A percentile compares a stretch with the other conserved stretches of the same genome.
Conservation (phyloP, 2,113 vertebrate species). For the Merops nubicus region DNA sequence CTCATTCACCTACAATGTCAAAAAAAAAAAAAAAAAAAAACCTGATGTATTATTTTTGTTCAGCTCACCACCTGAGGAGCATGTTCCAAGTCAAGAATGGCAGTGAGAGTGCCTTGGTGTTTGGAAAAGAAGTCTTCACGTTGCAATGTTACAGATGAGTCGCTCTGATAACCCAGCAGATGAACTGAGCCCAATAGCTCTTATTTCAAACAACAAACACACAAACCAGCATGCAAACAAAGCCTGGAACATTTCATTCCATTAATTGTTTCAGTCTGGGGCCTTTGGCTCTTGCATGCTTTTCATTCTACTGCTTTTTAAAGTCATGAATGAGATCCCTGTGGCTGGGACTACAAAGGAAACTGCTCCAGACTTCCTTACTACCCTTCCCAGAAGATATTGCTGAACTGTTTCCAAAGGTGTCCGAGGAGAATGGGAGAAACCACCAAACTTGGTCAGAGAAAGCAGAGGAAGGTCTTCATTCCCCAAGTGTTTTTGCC, state of each 20-base stretch:
- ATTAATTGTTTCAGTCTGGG: not conserved
- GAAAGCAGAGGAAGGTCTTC: not conserved
- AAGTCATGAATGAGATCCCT: not conserved
- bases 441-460: not conserved
- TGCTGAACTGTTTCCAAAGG: not conserved
- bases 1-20: not conserved
- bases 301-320: slow-evolving; percentile 2
- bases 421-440: not conserved
- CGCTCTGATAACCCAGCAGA: not conserved
- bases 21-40: accelerated
- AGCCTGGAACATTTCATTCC: not conserved
- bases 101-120: not conserved
- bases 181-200: not conserved
- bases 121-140: not conserved
- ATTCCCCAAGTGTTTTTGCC: not conserved
- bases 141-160: not conserved
- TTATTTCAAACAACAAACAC: slow-evolving; percentile 24
- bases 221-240: slow-evolving; percentile 8
- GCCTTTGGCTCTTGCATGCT: not conserved
- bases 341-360: not conserved
- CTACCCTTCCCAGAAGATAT: not conserved
- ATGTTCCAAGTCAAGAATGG: not conserved
- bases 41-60: not conserved
- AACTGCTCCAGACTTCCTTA: not conserved
- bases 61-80: not conserved